These are phyloP conservation scores for Chouioia cunea DNA, from an alignment of 2,888 invertebrate species.

Conservation along the genomic window DNA sequence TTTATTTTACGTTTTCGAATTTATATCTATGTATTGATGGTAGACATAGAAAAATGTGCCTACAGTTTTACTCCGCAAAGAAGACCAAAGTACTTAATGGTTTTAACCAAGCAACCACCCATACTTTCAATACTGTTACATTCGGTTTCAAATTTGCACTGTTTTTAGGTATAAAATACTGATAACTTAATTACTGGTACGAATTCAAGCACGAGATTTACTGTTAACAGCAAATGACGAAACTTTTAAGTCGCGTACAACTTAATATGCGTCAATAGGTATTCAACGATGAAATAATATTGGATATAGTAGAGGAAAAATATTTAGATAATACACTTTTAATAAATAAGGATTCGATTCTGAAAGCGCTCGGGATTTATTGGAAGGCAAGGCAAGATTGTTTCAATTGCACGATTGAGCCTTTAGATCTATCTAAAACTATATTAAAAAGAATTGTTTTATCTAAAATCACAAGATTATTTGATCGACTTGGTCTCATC, in stretches of 20 bases:
- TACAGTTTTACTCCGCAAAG: not conserved
- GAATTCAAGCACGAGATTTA: not conserved
- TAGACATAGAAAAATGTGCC: slow-evolving; percentile 28
- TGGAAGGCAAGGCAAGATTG: slow-evolving; percentile 45
- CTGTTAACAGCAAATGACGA: not conserved
- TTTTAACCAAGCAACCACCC: not conserved
- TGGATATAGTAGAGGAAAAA: slow-evolving; percentile 9
- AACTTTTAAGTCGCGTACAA: slow-evolving; percentile 8
- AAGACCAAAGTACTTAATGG: slow-evolving; percentile 16
- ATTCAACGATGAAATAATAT: slow-evolving; percentile 13
- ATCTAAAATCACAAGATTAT: slow-evolving; percentile 13
- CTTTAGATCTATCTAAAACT: not conserved
- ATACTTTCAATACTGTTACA: slow-evolving; percentile 16
- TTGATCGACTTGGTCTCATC: slow-evolving; percentile 4
- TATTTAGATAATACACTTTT: slow-evolving; percentile 4
- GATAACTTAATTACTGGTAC: slow-evolving; percentile 25
- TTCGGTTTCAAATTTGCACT: slow-evolving; percentile 1
- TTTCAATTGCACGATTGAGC: slow-evolving; percentile 27
- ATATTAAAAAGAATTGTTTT: not conserved
- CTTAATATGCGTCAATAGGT: slow-evolving; percentile 31
- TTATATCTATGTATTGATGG: slow-evolving; percentile 1
- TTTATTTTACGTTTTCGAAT: slow-evolving; percentile 2
- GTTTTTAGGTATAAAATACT: slow-evolving; percentile 15
- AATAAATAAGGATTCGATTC: slow-evolving; percentile 25
- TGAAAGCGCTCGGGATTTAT: slow-evolving; percentile 45